Evolutionary conservation across 2,888 invertebrate species (phyloP).

Genomic region (Gnatocerus cornutus): DNA sequence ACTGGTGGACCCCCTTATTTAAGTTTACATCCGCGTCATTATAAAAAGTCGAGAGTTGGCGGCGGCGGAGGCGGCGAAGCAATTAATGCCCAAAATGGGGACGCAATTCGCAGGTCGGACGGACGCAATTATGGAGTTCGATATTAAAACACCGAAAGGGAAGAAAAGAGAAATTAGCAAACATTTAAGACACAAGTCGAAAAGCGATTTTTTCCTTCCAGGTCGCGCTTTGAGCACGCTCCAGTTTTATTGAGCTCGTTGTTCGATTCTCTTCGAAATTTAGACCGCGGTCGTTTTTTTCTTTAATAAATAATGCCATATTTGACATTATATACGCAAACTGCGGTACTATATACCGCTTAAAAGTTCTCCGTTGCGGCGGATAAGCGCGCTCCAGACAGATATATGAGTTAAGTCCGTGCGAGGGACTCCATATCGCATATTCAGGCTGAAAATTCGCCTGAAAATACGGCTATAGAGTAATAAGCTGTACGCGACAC

Average conservation of each 20-base stretch:
- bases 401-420: conserved; percentile 63
- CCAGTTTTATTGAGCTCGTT: conserved; percentile 3
- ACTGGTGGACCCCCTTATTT: conserved; percentile 20
- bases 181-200: too few relatives aligned
- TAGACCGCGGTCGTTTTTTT: conserved; percentile 39
- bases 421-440: conserved; percentile 59
- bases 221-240: background rate
- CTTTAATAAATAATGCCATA: conserved; percentile 51
- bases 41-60: conserved; percentile 25
- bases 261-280: conserved; percentile 20
- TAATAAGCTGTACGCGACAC: conserved; percentile 61
- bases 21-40: conserved; percentile 34
- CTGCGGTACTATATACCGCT: conserved; percentile 58
- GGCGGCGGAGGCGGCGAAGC: conserved; percentile 13
- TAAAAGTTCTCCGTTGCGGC: conserved; percentile 59
- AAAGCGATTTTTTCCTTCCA: too few relatives aligned
- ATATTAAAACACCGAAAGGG: too few relatives aligned
- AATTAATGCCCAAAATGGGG: conserved; percentile 29
- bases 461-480: conserved; percentile 58
- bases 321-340: conserved; percentile 52
- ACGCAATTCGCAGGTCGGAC: conserved; percentile 6
- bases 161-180: too few relatives aligned
- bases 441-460: conserved; percentile 54
- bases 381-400: conserved; percentile 61
- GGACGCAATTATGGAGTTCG: conserved; percentile 3